Percentiles rank a stretch among this genome's conserved stretches.
These are phyloP conservation scores for Eucidaris tribuloides DNA, from an alignment of 35 echinoderm and acorn worm species.

Conservation along the genomic window DNA sequence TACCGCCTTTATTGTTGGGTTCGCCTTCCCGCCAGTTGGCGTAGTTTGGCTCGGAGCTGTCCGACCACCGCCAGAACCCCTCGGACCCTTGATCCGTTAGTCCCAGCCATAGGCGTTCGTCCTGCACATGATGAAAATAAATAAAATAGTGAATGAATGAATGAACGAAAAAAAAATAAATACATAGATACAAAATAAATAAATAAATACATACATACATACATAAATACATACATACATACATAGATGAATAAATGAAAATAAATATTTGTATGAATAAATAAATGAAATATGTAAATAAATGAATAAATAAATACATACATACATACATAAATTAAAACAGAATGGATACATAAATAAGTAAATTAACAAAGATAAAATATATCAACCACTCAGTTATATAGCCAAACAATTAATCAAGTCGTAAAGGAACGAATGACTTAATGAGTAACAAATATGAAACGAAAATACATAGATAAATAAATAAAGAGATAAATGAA, in stretches of 20 bases:
- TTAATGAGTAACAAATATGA: too few species aligned
- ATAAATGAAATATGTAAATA: not conserved
- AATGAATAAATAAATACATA: not conserved
- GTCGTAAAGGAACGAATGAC: too few species aligned
- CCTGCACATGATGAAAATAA: not conserved
- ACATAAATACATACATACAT: not conserved
- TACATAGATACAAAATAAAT: not conserved
- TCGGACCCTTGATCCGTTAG: not conserved
- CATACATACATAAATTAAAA: too few species aligned
- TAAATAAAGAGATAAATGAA: too few species aligned
- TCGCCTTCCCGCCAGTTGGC: conserved; percentile 27
- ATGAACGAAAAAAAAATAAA: too few species aligned
- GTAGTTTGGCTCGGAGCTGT: not conserved
- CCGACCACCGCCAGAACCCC: conserved; percentile 24
- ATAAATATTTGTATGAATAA: too few species aligned
- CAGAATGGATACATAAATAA: not conserved
- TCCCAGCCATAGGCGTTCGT: conserved; percentile 17
- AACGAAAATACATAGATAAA: too few species aligned
- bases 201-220: not conserved
- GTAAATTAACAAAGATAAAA: too few species aligned
- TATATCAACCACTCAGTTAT: too few species aligned
- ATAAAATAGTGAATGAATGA: too few species aligned
- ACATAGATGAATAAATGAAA: not conserved
- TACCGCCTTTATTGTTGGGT: conserved; percentile 27
- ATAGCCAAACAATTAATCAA: too few species aligned